phyloP scores from a whole-genome alignment of 1,140 invertebrate species.

The Cyrtorhinus lividipennis region DNA sequence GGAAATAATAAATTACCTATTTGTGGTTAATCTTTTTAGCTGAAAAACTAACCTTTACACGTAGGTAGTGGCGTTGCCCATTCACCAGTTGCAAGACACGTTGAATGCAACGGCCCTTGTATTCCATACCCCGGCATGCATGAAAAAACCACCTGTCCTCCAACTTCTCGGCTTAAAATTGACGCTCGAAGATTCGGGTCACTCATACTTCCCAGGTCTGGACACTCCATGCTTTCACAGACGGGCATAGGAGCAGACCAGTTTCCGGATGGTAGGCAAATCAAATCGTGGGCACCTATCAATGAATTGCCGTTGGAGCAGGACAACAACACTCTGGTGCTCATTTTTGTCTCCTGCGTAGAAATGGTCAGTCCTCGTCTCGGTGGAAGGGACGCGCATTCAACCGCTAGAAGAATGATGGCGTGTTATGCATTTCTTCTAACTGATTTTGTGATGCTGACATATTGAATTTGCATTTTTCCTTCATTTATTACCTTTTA shows the following conservation, averaged over 20 bases:
- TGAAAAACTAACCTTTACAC: conserved; percentile 44
- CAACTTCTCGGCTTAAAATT: conserved; percentile 55
- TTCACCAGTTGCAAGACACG: conserved; percentile 59
- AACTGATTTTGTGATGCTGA: too few relatives aligned
- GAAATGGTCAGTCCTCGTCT: conserved; percentile 53
- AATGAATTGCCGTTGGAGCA: conserved; percentile 71
- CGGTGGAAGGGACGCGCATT: conserved; percentile 52
- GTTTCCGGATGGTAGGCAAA: conserved; percentile 63
- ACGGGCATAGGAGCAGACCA: conserved; percentile 66
- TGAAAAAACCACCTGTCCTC: conserved; percentile 59
- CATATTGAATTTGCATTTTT: too few relatives aligned
- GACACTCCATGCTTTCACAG: conserved; percentile 68
- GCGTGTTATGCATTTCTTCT: too few relatives aligned
- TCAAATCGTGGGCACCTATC: conserved; percentile 52
- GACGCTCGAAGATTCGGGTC: conserved; percentile 45
- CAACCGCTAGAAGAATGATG: conserved; percentile 39
- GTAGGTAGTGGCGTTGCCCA: conserved; percentile 61
- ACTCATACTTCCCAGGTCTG: conserved; percentile 40
- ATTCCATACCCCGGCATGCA: conserved; percentile 65
- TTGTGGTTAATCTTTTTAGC: neutral
- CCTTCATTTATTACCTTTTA: conserved; percentile 46
- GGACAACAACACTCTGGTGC: conserved; percentile 53
- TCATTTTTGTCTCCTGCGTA: conserved; percentile 53
- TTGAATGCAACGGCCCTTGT: conserved; percentile 52
- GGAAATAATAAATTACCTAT: neutral